Conservation (phyloP, 2,113 vertebrate species). For the Neotoma lepida region DNA sequence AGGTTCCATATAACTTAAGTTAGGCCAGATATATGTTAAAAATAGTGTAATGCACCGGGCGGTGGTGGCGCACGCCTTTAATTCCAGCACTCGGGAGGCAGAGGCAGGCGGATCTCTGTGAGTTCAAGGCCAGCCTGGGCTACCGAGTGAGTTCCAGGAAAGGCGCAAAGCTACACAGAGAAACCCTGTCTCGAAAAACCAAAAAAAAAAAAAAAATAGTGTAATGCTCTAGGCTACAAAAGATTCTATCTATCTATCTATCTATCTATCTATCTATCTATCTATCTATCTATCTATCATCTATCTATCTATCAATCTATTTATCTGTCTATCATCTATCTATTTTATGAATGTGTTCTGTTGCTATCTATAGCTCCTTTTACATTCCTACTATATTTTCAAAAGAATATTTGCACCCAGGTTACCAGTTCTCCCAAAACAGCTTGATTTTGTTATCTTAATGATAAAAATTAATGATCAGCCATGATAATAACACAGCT, state of each 20-base stretch:
- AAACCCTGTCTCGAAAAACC: too few species aligned
- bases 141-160: too few species aligned
- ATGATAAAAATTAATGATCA: slow-evolving; percentile 40
- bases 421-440: background rate
- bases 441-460: slow-evolving; percentile 19
- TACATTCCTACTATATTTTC: background rate
- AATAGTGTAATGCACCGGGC: background rate
- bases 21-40: background rate
- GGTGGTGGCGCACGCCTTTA: too few species aligned
- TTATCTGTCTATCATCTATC: too few species aligned
- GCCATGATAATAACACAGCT: slow-evolving; percentile 7
- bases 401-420: slow-evolving; percentile 8
- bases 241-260: background rate
- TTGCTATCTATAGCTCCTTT: background rate
- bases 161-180: too few species aligned
- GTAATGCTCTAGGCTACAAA: background rate
- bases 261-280: too few species aligned
- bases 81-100: too few species aligned
- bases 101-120: too few species aligned
- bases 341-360: background rate
- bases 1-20: slow-evolving; percentile 1
- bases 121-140: too few species aligned
- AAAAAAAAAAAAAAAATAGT: too few species aligned
- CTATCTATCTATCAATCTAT: too few species aligned
- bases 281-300: too few species aligned